Conservation (phyloP, 2,888 invertebrate genomes). For the Cistogaster globosa region DNA sequence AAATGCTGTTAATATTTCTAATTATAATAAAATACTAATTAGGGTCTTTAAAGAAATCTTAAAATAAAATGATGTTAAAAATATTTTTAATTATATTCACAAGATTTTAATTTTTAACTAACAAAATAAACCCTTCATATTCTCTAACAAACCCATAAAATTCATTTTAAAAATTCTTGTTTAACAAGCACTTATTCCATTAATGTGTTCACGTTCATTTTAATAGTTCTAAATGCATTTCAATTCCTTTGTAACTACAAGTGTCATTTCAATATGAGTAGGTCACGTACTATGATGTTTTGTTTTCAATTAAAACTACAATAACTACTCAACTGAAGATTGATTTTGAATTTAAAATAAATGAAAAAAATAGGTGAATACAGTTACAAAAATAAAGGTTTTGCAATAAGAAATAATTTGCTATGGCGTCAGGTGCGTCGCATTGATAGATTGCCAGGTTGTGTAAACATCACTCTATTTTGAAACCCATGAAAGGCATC, state of each 20-base stretch:
- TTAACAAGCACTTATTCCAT: slow-evolving; percentile 13
- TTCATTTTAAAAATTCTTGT: background rate
- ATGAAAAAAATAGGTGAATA: background rate
- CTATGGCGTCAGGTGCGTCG: too few relatives aligned
- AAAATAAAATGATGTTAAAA: background rate
- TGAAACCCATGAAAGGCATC: too few relatives aligned
- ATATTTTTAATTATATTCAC: too few relatives aligned
- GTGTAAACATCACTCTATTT: too few relatives aligned
- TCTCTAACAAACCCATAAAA: background rate
- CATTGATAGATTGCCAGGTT: too few relatives aligned
- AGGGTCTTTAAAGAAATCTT: background rate
- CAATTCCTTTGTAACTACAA: slow-evolving; percentile 19
- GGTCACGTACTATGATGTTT: background rate
- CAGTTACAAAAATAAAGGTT: background rate
- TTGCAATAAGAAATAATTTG: too few relatives aligned
- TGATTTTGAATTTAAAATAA: slow-evolving; percentile 8
- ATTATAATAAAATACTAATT: background rate
- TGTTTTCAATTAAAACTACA: slow-evolving; percentile 29
- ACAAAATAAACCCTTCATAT: background rate
- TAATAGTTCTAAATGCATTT: slow-evolving; percentile 17
- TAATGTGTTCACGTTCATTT: slow-evolving; percentile 6
- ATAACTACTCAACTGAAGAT: slow-evolving; percentile 34
- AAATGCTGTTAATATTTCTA: background rate
- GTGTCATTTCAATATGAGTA: slow-evolving; percentile 24
- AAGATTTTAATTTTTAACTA: slow-evolving; percentile 4